Evolutionary conservation across 2,113 vertebrate species (phyloP).

Genomic region (Empidonax alnorum): DNA sequence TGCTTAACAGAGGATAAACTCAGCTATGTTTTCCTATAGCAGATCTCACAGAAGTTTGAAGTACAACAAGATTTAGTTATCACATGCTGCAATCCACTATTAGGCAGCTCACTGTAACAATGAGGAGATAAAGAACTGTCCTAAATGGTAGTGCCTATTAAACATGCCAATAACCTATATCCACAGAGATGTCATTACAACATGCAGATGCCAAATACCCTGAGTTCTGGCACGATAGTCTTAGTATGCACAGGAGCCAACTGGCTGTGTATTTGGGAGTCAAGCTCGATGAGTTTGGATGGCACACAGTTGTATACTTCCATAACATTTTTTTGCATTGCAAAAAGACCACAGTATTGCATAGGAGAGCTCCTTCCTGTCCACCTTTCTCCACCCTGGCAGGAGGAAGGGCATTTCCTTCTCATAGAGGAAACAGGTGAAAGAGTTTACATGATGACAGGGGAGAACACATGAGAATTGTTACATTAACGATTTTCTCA

Average conservation of each 20-base stretch:
- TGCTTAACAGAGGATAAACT: not conserved
- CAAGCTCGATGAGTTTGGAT: not conserved
- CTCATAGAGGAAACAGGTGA: not conserved
- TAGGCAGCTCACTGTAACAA: not conserved
- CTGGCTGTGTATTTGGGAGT: conserved; percentile 21
- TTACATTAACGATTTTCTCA: not conserved
- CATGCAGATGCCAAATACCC: conserved; percentile 33
- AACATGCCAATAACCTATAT: conserved; percentile 4
- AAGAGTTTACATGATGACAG: not conserved
- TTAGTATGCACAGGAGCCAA: not conserved
- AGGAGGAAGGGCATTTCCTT: not conserved
- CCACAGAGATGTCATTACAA: conserved; percentile 33
- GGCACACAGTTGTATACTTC: not conserved
- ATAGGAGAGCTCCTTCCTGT: not conserved
- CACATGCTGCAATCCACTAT: not conserved
- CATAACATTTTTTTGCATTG: not conserved
- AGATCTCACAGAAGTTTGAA: not conserved
- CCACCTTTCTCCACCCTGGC: not conserved
- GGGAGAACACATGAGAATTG: too few species aligned
- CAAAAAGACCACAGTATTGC: not conserved
- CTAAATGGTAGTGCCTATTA: not conserved
- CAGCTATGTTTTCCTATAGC: not conserved
- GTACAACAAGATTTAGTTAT: not conserved
- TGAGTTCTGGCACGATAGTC: conserved; percentile 27
- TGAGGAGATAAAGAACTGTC: not conserved